Evolutionary conservation across 2,113 vertebrate species (phyloP), one percentile per base, ranked within the genome.

Genomic region (Vidua macroura): DNA sequence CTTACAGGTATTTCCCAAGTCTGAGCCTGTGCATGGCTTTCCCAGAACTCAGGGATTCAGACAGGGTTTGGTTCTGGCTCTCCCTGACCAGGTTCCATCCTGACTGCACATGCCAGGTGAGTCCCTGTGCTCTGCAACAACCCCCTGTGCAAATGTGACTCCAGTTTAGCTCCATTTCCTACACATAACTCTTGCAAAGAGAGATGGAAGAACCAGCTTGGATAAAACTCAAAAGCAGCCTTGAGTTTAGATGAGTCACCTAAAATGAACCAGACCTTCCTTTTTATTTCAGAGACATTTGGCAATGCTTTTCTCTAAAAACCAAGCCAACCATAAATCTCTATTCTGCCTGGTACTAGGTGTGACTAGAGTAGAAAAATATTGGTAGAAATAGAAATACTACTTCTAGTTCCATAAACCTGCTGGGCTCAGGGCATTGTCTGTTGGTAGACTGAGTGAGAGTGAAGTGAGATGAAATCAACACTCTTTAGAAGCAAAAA

Each of bases 161-260:
- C 67, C 39, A 39, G 2, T 33, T 43, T 2, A 49, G 68, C 64
- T 64, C 14, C 0, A 48, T 41, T 75, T 44, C 60, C 18, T 70
- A 31, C 13, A 10, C 4, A 30, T 4, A 88, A 68, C 68, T 52
- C 11, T 28, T 60, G 35, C 39, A 86, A 94, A 60, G 17, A 62
- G 63, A 94, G 63, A 59, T 15, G 78, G 78, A 76, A 95, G 78
- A 95, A 77, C 58, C 69, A 79, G 53, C 81, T 24, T 66, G 63
- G 70, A 66, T 66, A 83, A 90, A 88, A 86, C 46, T 24, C 35
- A 77, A 95, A 94, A 92, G 82, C 90, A 93, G 82, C 68, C 63
- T 41, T 55, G 51, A 86, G 59, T 90, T 93, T 62, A 58, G 69
- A 67, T 30, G 58, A 81, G 48, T 78, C 58, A 68, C 92, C 58